Evolutionary conservation across 2,797 vertebrate genomes (phyloP).

Genomic region (Gymnopithys bicolor): DNA sequence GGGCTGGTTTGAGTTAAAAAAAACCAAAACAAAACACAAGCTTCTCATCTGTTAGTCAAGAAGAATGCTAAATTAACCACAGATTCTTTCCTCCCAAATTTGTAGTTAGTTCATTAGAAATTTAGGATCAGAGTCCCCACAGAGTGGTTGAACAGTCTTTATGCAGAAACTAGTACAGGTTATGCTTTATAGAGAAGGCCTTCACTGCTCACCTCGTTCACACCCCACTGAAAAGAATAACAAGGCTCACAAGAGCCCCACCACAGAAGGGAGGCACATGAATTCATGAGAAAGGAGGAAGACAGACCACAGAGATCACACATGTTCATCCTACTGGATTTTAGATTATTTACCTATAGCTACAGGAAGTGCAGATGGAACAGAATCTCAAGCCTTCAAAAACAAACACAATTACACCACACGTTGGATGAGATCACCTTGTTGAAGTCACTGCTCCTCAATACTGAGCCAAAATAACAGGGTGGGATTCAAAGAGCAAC

Average conservation of each 20-base stretch:
- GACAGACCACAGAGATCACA: neutral
- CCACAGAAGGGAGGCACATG: fast-evolving
- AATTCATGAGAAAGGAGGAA: neutral
- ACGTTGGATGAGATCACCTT: neutral
- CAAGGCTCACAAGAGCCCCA: fast-evolving
- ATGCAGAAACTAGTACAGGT: neutral
- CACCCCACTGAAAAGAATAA: neutral
- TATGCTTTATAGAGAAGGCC: neutral
- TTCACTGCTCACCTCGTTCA: neutral
- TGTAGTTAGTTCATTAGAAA: slow-evolving; percentile 8
- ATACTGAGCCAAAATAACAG: neutral
- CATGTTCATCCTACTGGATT: neutral
- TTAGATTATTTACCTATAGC: neutral
- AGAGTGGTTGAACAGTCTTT: neutral
- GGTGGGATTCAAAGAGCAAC: neutral
- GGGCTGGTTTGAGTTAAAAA: neutral
- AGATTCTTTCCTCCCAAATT: neutral
- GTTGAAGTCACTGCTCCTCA: neutral
- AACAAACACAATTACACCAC: neutral
- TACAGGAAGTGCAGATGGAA: neutral
- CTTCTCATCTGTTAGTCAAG: neutral
- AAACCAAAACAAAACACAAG: neutral
- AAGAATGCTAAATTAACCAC: neutral
- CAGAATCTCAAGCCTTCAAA: neutral
- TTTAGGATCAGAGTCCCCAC: neutral